Percentiles rank a stretch among this genome's conserved stretches.
These are phyloP conservation scores for Philereme vetulata DNA, from an alignment of 2,888 invertebrate species.

Conservation along the genomic window DNA sequence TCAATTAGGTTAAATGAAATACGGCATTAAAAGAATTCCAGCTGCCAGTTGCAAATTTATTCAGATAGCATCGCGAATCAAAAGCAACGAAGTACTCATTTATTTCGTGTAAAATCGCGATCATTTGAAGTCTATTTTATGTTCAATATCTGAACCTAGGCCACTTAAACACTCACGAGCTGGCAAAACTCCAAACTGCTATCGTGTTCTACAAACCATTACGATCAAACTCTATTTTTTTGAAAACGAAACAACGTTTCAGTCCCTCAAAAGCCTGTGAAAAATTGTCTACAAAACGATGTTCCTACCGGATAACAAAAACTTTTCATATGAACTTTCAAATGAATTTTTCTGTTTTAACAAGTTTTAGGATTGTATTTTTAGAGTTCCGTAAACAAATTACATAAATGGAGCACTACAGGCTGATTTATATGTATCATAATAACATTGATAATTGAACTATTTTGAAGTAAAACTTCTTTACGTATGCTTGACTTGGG, in stretches of 20 bases:
- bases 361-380: conserved; percentile 5
- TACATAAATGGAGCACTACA: no score
- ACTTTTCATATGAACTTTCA: conserved; percentile 20
- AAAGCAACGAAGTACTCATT: conserved; percentile 16
- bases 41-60: conserved; percentile 19
- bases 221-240: conserved; percentile 38
- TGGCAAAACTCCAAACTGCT: conserved; percentile 56
- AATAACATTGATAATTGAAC: no score
- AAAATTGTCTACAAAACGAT: conserved; percentile 24
- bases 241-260: conserved; percentile 20
- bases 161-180: conserved; percentile 46
- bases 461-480: no score
- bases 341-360: conserved; percentile 17
- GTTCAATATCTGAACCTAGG: conserved; percentile 43
- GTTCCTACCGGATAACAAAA: conserved; percentile 24
- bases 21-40: conserved; percentile 13
- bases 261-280: conserved; percentile 13
- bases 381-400: no score
- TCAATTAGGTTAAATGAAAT: conserved; percentile 28
- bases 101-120: conserved; percentile 30
- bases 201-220: conserved; percentile 48
- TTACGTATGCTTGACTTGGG: no score
- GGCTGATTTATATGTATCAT: no score
- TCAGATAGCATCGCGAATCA: conserved; percentile 17
- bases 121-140: conserved; percentile 43